Evolutionary conservation across 37 sponge, comb jelly and placozoan genomes (phyloP).

Genomic region (Bolinopsis microptera): DNA sequence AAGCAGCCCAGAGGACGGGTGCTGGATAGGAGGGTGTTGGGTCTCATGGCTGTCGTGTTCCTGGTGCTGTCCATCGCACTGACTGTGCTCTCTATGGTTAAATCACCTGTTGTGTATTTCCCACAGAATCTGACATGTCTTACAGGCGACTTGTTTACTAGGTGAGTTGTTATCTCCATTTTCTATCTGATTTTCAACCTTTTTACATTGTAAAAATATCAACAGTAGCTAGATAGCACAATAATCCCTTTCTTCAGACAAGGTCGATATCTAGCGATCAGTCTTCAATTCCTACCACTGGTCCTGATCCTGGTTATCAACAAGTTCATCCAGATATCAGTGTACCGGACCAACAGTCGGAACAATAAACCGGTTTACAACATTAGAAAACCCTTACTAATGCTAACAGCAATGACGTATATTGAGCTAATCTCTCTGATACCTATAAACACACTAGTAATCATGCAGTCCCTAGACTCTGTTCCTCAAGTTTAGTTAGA

Average conservation of each 20-base stretch:
- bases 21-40: not conserved
- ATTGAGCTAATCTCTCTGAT: conserved; percentile 8
- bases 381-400: conserved; percentile 29
- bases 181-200: not conserved
- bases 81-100: not conserved
- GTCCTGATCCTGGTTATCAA: not conserved
- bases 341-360: conserved; percentile 15
- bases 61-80: not conserved
- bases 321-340: not conserved
- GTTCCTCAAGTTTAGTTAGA: not conserved
- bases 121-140: not conserved
- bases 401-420: not conserved
- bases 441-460: not conserved
- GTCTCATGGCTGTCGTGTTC: not conserved
- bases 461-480: not conserved
- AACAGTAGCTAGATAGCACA: not conserved
- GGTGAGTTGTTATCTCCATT: not conserved
- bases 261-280: not conserved
- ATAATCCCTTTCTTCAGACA: not conserved
- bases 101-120: not conserved
- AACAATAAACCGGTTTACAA: not conserved
- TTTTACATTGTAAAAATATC: not conserved
- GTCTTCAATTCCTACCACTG: not conserved
- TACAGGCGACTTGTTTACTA: not conserved
- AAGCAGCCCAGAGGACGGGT: not conserved